Evolutionary conservation across 2,888 invertebrate genomes (phyloP).

Genomic region (Agrotis ipsilon): DNA sequence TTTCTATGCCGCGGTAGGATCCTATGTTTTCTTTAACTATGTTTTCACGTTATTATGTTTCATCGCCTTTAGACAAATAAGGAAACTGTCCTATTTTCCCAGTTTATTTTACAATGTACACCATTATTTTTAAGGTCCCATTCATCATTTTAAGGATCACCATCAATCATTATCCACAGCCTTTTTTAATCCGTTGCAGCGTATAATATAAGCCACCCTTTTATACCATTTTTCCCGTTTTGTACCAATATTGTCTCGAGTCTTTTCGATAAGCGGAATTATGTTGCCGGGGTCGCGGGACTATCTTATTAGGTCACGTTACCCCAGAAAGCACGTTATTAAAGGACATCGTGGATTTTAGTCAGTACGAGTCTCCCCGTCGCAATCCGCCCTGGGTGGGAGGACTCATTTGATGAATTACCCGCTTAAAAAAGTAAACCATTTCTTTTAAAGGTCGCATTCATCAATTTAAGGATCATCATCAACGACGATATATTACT

Average conservation of each 20-base stretch:
- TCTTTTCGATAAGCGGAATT: background rate
- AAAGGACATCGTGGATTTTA: too few species aligned
- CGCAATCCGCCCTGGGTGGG: too few species aligned
- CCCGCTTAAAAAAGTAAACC: too few species aligned
- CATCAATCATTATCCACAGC: constrained; percentile 13
- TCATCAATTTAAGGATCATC: too few species aligned
- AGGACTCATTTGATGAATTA: too few species aligned
- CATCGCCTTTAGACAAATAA: background rate
- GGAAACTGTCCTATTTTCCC: background rate
- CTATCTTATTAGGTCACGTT: too few species aligned
- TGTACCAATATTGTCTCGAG: constrained; percentile 3
- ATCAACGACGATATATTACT: too few species aligned
- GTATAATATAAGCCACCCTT: background rate
- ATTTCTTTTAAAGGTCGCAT: too few species aligned
- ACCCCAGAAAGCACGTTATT: too few species aligned
- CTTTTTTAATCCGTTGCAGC: background rate
- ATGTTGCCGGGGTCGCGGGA: too few species aligned
- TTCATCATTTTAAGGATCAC: constrained; percentile 6
- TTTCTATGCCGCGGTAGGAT: background rate
- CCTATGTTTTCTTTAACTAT: background rate
- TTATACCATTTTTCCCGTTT: background rate
- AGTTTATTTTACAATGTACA: background rate
- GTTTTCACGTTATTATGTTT: too few species aligned
- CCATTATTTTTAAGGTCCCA: background rate
- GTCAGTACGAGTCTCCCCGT: too few species aligned